Conservation (phyloP, 1,140 invertebrate species). For the Asbolus verrucosus region DNA sequence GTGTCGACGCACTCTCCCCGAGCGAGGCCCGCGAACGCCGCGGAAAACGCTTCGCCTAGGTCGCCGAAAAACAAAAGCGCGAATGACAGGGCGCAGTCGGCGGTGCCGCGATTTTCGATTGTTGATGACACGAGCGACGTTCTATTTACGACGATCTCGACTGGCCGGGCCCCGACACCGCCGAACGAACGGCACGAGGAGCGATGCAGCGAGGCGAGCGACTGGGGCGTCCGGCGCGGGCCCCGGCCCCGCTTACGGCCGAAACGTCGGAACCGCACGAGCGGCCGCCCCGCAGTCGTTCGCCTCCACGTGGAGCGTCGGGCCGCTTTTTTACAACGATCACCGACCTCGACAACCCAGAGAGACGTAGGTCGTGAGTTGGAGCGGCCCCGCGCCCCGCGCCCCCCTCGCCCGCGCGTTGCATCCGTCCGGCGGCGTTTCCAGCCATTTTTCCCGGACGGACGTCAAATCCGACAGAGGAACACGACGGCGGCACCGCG, state of each 20-base stretch:
- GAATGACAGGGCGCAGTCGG: no score
- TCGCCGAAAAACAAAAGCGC: not conserved
- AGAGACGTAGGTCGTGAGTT: constrained; percentile 63
- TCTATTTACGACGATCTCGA: constrained; percentile 7
- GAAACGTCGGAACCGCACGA: constrained; percentile 55
- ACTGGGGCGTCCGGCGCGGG: constrained; percentile 55
- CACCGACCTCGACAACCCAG: constrained; percentile 66
- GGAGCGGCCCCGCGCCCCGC: constrained; percentile 43
- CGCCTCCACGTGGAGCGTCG: constrained; percentile 65
- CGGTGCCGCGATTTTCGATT: not conserved
- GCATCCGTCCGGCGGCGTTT: not conserved
- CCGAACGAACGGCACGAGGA: constrained; percentile 53
- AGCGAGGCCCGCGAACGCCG: not conserved
- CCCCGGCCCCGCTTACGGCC: constrained; percentile 14
- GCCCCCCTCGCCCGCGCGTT: constrained; percentile 13
- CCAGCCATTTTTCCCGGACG: constrained; percentile 10
- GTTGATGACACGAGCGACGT: constrained; percentile 5
- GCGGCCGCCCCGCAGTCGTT: constrained; percentile 60
- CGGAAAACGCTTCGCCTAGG: constrained; percentile 32
- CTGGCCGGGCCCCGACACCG: constrained; percentile 12
- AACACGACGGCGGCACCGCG: no score
- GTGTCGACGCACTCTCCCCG: constrained; percentile 45
- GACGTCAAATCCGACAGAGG: not conserved
- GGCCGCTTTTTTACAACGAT: constrained; percentile 63
- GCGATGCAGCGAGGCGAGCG: constrained; percentile 57